Evolutionary conservation across 2,113 vertebrate species (phyloP), one percentile per base, ranked within the genome.

Genomic region (Phocoena phocoena): DNA sequence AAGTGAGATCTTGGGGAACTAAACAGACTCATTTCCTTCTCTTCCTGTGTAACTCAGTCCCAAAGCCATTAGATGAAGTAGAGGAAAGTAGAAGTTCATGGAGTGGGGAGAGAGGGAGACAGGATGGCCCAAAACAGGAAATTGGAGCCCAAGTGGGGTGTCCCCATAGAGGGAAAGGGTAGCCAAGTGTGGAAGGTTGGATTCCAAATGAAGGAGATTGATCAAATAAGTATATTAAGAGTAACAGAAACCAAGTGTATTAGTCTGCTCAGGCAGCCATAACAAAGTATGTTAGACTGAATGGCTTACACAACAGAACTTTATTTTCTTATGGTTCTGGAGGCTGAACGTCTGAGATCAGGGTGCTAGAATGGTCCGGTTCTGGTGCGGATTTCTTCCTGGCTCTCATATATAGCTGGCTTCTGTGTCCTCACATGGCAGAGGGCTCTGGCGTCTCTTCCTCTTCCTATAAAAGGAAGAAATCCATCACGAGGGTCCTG

Each of bases 181-280:
- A 71, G 26, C 41, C 17, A 18, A 55, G 12, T 1, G 0, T 44
- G 44, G 14, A 44, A 31, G 9, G 4, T 17, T 11, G 0, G 44
- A 67, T 41, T 25, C 47, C 70, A 47, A 18, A 6, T 41, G 50
- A 89, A 41, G 36, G 2, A 53, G 14, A 62, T 2, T 18, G n/a
- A 62, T 62, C 11, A 28, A 68, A n/a, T 84, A 60, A 82, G 41
- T 44, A 18, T 13, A 53, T 23, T n/a, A 62, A 77, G 91, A 84
- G 44, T 11, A 44, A 79, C 31, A 38, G 85, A 83, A 77, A 89
- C 53, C 95, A 18, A 10, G 13, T 62, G 53, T 28, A 33, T 79
- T n/a, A 31, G 25, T 60, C 33, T 31, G 71, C 63, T 68, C 23
- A 15, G 71, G 50, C 10, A 33, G 71, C 20, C 80, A 3, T 79